A percentile compares a stretch with the other conserved stretches of the same genome.
Conservation (phyloP, 2,113 vertebrate species). For the Macroglossus sobrinus region DNA sequence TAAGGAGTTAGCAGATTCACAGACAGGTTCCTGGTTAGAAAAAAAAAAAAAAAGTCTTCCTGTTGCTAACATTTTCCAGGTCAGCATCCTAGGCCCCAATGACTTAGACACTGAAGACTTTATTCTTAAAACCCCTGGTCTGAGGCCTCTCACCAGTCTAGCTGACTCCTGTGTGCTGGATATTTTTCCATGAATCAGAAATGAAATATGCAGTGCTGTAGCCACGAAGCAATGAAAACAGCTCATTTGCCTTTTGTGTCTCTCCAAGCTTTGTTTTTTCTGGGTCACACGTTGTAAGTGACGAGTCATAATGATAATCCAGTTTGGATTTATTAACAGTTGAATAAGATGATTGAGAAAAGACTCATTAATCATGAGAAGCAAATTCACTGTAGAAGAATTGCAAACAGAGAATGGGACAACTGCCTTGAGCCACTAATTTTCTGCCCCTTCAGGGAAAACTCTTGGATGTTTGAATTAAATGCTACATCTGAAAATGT, state of each 20-base stretch:
- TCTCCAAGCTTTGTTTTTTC: conserved; percentile 28
- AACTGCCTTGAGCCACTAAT: neutral
- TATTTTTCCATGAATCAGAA: conserved; percentile 69
- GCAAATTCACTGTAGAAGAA: conserved; percentile 26
- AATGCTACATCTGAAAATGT: neutral
- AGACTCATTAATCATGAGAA: conserved; percentile 37
- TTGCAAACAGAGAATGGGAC: neutral
- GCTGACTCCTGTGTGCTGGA: neutral
- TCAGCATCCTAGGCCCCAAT: neutral
- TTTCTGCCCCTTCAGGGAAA: conserved; percentile 6
- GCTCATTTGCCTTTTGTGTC: conserved; percentile 3
- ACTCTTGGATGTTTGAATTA: conserved; percentile 4
- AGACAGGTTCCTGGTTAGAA: neutral
- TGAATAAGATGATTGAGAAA: conserved; percentile 49
- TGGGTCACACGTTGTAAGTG: conserved; percentile 1
- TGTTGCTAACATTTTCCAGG: neutral
- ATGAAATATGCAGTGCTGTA: conserved; percentile 23
- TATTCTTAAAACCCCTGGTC: neutral
- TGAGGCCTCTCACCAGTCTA: neutral
- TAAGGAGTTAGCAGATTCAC: neutral
- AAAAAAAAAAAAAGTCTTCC: neutral
- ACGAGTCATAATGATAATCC: conserved; percentile 20
- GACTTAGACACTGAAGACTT: conserved; percentile 8
- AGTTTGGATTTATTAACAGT: conserved; percentile 6
- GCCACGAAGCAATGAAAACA: conserved; percentile 30